A percentile compares a stretch with the other conserved stretches of the same genome.
These are phyloP conservation scores for Egretta garzetta DNA, from an alignment of 2,113 vertebrate species.

Conservation along the genomic window DNA sequence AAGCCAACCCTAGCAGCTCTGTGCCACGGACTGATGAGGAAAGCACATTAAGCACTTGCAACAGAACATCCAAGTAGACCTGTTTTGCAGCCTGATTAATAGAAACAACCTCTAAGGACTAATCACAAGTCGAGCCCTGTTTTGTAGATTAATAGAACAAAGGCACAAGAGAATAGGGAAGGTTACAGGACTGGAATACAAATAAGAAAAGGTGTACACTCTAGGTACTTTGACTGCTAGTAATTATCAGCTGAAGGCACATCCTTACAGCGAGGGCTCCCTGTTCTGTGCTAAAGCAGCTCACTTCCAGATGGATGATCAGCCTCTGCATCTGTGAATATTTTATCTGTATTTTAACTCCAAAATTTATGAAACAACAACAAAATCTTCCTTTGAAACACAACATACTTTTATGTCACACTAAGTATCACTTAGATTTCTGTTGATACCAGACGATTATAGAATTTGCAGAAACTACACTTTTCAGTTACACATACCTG, in stretches of 20 bases:
- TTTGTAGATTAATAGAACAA: constrained; percentile 81
- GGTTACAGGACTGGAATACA: constrained; percentile 72
- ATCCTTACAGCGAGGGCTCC: not conserved
- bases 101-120: constrained; percentile 79
- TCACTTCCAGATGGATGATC: not conserved
- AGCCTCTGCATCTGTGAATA: not conserved
- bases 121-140: constrained; percentile 78
- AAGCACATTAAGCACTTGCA: constrained; percentile 58
- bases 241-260: constrained; percentile 31
- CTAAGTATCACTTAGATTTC: not conserved
- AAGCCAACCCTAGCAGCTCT: constrained; percentile 5
- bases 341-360: not conserved
- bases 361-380: not conserved
- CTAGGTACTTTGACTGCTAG: constrained; percentile 12
- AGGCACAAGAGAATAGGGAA: constrained; percentile 68
- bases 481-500: not conserved
- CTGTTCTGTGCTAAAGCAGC: not conserved
- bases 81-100: constrained; percentile 80
- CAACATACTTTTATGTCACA: not conserved
- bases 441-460: not conserved
- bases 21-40: constrained; percentile 31
- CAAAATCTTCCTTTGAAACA: not conserved
- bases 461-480: not conserved
- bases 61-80: constrained; percentile 63
- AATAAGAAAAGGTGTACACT: constrained; percentile 73